Evolutionary conservation across 2,888 invertebrate genomes (phyloP).

Genomic region (Protodeltote pygarga): DNA sequence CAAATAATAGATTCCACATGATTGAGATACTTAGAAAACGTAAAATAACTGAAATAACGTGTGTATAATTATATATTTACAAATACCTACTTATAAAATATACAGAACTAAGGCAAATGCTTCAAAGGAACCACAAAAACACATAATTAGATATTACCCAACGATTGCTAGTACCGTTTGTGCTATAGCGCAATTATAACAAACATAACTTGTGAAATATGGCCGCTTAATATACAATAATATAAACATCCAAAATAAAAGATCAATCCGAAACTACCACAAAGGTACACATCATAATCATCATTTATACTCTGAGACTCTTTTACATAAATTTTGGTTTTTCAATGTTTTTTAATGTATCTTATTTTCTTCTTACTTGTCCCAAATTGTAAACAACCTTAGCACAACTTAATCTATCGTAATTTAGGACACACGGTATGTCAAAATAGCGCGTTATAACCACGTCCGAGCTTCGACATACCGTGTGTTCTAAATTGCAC

Average conservation of each 20-base stretch:
- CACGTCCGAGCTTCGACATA: too few relatives aligned
- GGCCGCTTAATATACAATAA: constrained; percentile 36
- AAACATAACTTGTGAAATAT: constrained; percentile 33
- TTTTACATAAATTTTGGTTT: constrained; percentile 20
- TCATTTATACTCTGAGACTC: too few relatives aligned
- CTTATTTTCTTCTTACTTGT: too few relatives aligned
- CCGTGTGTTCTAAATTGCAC: too few relatives aligned
- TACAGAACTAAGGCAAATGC: constrained; percentile 76
- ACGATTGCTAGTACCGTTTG: constrained; percentile 24
- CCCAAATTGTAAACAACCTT: too few relatives aligned
- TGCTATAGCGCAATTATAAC: constrained; percentile 23
- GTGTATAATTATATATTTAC: constrained; percentile 46
- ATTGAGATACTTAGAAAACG: constrained; percentile 41
- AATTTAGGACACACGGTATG: too few relatives aligned
- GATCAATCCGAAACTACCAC: constrained; percentile 19
- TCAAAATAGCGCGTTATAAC: too few relatives aligned
- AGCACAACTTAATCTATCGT: too few relatives aligned
- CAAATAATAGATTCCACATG: constrained; percentile 44
- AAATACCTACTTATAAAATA: constrained; percentile 41
- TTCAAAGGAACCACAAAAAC: constrained; percentile 78
- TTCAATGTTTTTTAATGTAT: too few relatives aligned
- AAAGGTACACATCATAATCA: constrained; percentile 11
- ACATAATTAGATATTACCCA: constrained; percentile 39
- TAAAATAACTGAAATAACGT: constrained; percentile 33
- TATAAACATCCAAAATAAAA: constrained; percentile 28